These are phyloP conservation scores for Lutjanus argentimaculatus DNA, from an alignment of 2,797 vertebrate species.

Conservation along the genomic window DNA sequence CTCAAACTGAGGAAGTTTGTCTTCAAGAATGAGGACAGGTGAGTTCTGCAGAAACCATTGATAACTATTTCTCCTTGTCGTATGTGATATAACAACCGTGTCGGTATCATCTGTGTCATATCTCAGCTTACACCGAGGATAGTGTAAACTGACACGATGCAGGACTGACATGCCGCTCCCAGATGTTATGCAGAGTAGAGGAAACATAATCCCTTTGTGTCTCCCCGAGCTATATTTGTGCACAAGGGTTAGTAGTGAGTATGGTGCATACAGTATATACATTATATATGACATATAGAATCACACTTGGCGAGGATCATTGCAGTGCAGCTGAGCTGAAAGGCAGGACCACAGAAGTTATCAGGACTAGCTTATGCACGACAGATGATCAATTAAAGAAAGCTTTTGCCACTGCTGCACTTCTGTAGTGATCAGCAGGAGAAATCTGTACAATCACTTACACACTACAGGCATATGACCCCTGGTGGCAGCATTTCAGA, in stretches of 20 bases:
- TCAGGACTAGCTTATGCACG: conserved; percentile 11
- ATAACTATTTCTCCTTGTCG: not conserved
- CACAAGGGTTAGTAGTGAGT: conserved; percentile 5
- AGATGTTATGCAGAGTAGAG: conserved; percentile 49
- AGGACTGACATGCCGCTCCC: conserved; percentile 29
- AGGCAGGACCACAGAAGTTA: conserved; percentile 7
- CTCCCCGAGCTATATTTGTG: conserved; percentile 44
- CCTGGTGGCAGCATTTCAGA: conserved; percentile 59
- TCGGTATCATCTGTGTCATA: conserved; percentile 16
- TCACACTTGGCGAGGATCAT: not conserved
- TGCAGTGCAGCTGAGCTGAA: conserved; percentile 15
- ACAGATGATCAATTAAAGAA: conserved; percentile 32
- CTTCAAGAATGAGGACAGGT: conserved; percentile 98
- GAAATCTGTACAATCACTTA: not conserved
- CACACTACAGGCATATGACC: conserved; percentile 50
- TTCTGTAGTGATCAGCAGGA: conserved; percentile 29
- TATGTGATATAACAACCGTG: conserved; percentile 24
- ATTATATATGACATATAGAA: not conserved
- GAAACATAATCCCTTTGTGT: conserved; percentile 58
- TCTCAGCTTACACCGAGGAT: conserved; percentile 45
- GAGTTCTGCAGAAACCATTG: conserved; percentile 64
- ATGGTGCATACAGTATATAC: not conserved
- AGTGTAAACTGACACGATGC: conserved; percentile 53
- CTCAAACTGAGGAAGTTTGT: conserved; percentile 99
- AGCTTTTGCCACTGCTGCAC: conserved; percentile 42